phyloP scores from a whole-genome alignment of 35 echinoderm and acorn worm species.

The Lytechinus pictus region DNA sequence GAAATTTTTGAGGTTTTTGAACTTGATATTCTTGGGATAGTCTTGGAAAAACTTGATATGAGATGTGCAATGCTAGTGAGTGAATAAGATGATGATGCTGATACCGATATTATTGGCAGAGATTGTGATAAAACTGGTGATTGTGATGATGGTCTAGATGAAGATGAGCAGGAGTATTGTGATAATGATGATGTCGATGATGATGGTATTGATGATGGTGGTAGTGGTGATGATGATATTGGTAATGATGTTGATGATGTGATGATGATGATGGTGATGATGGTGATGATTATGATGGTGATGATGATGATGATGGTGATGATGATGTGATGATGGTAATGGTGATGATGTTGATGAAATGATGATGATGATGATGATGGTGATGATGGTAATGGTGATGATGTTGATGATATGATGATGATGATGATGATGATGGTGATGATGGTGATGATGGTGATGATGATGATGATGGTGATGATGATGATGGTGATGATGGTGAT shows the following conservation, averaged over 20 bases:
- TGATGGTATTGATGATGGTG: too few species aligned
- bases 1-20: background rate
- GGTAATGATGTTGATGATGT: too few species aligned
- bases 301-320: conserved; percentile 62
- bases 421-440: conserved; percentile 5
- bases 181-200: conserved; percentile 19
- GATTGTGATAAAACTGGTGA: background rate
- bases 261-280: conserved; percentile 26
- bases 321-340: conserved; percentile 59
- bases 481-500: conserved; percentile 56
- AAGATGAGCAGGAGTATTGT: background rate
- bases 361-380: conserved; percentile 52
- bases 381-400: conserved; percentile 52
- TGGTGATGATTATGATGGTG: background rate
- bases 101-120: conserved; percentile 50
- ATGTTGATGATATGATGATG: conserved; percentile 10
- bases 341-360: conserved; percentile 39
- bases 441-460: conserved; percentile 37
- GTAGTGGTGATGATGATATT: too few species aligned
- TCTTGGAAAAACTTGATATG: background rate
- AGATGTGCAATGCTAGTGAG: too few species aligned
- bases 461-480: conserved; percentile 68
- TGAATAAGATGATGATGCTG: conserved; percentile 49
- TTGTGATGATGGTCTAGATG: too few species aligned
- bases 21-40: background rate